Evolutionary conservation across 2,888 invertebrate species (phyloP).

Genomic region (Lissonota sp.): DNA sequence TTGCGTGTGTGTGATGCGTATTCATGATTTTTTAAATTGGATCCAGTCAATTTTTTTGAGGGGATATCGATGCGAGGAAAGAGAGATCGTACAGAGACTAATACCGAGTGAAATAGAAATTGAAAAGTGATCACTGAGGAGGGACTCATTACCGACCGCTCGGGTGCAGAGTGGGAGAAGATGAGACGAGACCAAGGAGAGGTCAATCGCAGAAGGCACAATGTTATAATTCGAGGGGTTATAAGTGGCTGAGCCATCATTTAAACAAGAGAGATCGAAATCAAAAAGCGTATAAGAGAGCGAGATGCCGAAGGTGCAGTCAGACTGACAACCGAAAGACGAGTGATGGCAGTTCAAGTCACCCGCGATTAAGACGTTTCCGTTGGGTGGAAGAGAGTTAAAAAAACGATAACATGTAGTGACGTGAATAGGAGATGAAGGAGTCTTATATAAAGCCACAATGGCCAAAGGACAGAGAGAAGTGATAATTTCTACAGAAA

Average conservation of each 20-base stretch:
- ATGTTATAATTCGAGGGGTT: neutral
- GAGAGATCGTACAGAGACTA: neutral
- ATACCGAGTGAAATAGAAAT: conserved; percentile 24
- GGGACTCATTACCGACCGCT: conserved; percentile 4
- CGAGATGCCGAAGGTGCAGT: neutral
- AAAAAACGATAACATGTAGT: conserved; percentile 10
- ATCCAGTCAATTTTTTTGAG: conserved; percentile 28
- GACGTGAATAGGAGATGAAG: neutral
- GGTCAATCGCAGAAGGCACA: conserved; percentile 11
- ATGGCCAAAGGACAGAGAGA: conserved; percentile 15
- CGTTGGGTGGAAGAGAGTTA: neutral
- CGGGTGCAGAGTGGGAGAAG: conserved; percentile 1
- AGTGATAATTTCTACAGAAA: conserved; percentile 21
- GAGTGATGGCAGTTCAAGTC: conserved; percentile 24
- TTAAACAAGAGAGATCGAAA: neutral
- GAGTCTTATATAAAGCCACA: conserved; percentile 23
- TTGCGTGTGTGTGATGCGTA: too few species aligned
- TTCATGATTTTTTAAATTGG: too few species aligned
- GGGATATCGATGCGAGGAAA: conserved; percentile 13
- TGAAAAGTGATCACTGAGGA: conserved; percentile 45
- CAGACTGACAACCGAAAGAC: conserved; percentile 7
- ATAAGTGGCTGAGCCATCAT: conserved; percentile 3
- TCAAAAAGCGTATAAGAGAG: neutral
- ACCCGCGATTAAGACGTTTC: conserved; percentile 6
- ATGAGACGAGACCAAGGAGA: neutral